Conservation (phyloP, 2,113 vertebrate species). For the Pygoscelis antarcticus region DNA sequence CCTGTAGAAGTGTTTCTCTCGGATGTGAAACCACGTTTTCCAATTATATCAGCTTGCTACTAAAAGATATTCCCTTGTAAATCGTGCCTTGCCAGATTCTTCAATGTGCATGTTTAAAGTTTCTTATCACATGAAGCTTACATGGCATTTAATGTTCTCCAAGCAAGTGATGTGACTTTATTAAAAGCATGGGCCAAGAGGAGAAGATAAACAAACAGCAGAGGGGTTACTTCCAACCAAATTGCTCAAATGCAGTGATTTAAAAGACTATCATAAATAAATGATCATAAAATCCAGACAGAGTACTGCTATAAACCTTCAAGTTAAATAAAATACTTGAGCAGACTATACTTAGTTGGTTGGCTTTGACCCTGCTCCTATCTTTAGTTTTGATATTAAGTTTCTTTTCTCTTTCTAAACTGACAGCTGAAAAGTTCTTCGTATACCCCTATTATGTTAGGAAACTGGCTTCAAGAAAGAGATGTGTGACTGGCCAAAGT, state of each 20-base stretch:
- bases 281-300: not conserved
- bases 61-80: not conserved
- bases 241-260: not conserved
- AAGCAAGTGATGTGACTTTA: not conserved
- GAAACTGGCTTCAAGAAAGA: not conserved
- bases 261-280: not conserved
- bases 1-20: not conserved
- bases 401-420: conserved; percentile 16
- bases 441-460: not conserved
- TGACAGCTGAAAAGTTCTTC: conserved; percentile 30
- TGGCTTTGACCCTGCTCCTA: not conserved
- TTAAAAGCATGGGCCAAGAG: not conserved
- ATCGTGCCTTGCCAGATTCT: not conserved
- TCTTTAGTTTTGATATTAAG: conserved; percentile 27
- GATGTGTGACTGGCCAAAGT: not conserved
- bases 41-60: not conserved
- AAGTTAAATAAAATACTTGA: conserved; percentile 43
- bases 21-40: not conserved
- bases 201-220: not conserved
- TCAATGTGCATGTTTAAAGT: not conserved
- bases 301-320: not conserved
- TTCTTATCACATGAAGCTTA: not conserved
- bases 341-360: not conserved
- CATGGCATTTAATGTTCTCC: not conserved
- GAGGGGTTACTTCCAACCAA: not conserved